phyloP scores from a whole-genome alignment of 2,113 vertebrate genomes.

The Rhea americana region DNA sequence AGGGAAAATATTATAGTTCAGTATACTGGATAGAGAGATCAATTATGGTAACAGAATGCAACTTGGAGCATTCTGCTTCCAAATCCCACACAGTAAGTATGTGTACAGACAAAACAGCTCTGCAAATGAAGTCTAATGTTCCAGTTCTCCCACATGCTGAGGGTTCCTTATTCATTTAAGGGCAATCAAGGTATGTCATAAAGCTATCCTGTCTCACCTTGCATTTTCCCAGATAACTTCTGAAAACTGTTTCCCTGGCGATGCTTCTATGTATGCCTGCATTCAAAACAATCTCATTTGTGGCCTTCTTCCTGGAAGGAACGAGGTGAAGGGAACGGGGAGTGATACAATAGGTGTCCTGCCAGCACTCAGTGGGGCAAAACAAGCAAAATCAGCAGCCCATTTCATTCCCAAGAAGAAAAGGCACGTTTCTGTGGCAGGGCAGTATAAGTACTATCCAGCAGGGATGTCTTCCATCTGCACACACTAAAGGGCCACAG shows the following conservation, averaged over 20 bases:
- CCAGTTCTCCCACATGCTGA: background rate
- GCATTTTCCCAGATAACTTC: background rate
- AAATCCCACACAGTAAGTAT: background rate
- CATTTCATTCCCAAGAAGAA: background rate
- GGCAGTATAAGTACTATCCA: background rate
- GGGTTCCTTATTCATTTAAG: background rate
- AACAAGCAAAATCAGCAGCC: conserved; percentile 28
- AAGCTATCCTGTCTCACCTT: background rate
- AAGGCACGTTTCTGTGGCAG: background rate
- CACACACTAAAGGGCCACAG: conserved; percentile 17
- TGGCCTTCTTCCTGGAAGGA: background rate
- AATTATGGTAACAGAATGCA: background rate
- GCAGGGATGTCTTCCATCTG: conserved; percentile 18
- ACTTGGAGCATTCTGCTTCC: background rate
- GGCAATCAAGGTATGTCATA: background rate
- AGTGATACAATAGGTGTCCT: conserved; percentile 10
- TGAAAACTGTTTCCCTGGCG: background rate
- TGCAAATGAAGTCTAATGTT: background rate
- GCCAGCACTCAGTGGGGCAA: background rate
- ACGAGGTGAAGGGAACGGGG: background rate
- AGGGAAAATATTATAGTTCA: background rate
- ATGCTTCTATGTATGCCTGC: background rate
- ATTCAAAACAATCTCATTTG: conserved; percentile 1
- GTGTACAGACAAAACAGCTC: background rate
- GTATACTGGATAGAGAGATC: background rate